These are phyloP conservation scores for Cheilinus undulatus DNA, from an alignment of 2,113 vertebrate species.

Conservation along the genomic window DNA sequence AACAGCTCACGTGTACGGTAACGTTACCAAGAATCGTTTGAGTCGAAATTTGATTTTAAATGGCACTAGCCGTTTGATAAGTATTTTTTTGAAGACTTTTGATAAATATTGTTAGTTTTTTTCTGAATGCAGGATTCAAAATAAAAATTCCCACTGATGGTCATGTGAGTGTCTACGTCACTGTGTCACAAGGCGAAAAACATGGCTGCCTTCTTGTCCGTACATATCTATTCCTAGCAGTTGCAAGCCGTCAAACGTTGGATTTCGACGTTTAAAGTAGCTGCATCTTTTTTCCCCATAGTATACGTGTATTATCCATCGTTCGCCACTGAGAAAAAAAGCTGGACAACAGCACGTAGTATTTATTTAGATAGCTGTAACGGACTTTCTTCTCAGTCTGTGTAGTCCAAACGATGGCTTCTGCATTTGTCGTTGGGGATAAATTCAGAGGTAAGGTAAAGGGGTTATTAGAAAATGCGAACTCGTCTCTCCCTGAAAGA, in stretches of 20 bases:
- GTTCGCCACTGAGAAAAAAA: background rate
- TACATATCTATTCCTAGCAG: background rate
- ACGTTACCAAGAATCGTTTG: background rate
- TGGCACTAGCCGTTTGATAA: background rate
- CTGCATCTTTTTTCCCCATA: background rate
- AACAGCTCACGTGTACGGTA: background rate
- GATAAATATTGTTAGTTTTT: fast-evolving
- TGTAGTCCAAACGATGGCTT: slow-evolving; percentile 72
- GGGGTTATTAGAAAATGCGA: slow-evolving; percentile 56
- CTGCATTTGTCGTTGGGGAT: slow-evolving; percentile 78
- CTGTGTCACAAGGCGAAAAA: slow-evolving; percentile 67
- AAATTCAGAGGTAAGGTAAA: slow-evolving; percentile 66
- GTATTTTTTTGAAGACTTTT: background rate
- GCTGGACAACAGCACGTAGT: background rate
- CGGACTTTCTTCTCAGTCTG: background rate
- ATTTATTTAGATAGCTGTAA: background rate
- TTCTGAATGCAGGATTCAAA: background rate
- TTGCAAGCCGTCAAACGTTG: background rate
- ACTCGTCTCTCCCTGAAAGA: slow-evolving; percentile 45
- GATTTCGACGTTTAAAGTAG: background rate
- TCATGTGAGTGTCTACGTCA: slow-evolving; percentile 47
- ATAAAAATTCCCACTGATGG: background rate
- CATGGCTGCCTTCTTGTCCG: slow-evolving; percentile 45
- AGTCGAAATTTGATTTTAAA: background rate
- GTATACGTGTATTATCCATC: fast-evolving